Conservation (phyloP, 2,888 invertebrate genomes). For the Cylloceria caligata region DNA sequence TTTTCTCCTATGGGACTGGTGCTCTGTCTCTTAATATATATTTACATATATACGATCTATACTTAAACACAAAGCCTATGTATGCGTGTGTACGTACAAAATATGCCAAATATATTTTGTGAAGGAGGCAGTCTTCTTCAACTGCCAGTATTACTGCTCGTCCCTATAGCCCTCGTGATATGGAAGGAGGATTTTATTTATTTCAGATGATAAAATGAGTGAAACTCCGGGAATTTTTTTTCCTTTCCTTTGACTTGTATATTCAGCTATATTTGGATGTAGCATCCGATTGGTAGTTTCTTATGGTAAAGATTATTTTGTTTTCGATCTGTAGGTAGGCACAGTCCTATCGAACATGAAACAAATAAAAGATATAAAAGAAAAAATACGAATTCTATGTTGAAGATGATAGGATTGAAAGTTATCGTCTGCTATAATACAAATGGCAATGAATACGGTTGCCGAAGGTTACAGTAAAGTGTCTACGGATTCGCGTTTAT, state of each 20-base stretch:
- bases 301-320: too few species aligned
- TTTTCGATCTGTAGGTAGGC: background rate
- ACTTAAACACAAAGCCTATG: background rate
- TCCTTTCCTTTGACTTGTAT: background rate
- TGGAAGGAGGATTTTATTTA: conserved; percentile 37
- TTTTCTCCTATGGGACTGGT: conserved; percentile 19
- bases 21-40: background rate
- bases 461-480: too few species aligned
- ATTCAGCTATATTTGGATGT: background rate
- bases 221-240: conserved; percentile 15
- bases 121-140: background rate
- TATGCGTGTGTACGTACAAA: background rate
- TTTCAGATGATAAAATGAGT: background rate
- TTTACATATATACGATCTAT: conserved; percentile 2
- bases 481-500: too few species aligned
- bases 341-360: too few species aligned
- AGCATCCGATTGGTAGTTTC: background rate
- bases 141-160: conserved; percentile 24
- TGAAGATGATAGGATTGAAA: too few species aligned
- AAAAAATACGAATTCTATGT: too few species aligned
- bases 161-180: conserved; percentile 8
- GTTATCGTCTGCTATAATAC: too few species aligned
- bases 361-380: too few species aligned
- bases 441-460: too few species aligned
- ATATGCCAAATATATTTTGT: background rate